Evolutionary conservation across 2,888 invertebrate genomes (phyloP), one percentile per base, ranked within the genome.

Genomic region (Drosophila mercatorum): DNA sequence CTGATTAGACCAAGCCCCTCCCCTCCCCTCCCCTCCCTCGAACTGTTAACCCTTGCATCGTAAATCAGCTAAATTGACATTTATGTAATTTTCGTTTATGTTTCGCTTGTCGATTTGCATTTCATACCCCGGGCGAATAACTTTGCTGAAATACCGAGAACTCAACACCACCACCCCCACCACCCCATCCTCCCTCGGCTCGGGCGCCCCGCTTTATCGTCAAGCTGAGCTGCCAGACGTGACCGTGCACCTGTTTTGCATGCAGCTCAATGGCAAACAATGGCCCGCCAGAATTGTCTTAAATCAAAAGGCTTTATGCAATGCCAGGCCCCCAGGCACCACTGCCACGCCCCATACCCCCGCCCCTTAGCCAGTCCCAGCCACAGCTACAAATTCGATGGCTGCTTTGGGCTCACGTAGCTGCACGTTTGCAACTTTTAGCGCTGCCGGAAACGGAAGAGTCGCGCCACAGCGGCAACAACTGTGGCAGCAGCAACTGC

Each of bases 381-480:
- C 56, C 49, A 7, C 28, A 14, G 31, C 59, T n/a, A 12, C 68
- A 36, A 58, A 40, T 68, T 43, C 59, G 17, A 31, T 47, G 61
- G 64, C 49, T 58, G 52, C 17, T 47, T 49, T 47, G 55, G 59
- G 70, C 58, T 81, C 86, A 81, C 81, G 83, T 86, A 73, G 86
- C 47, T 51, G 51, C 44, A 55, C 56, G 58, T 58, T 81, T 72
- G 67, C 75, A 87, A 83, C 85, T 72, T 85, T 76, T 72, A 65
- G 71, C 72, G 61, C 34, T 62, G 66, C 78, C 88, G 82, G 88
- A 84, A 79, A 66, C 82, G 88, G 88, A 78, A 78, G 65, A 46
- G 59, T 65, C 44, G 55, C 36, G 14, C 52, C 26, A 36, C 56
- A 49, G 44, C 51, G 5, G 56, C 68, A 70, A 47, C 61, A 57